These are phyloP conservation scores for Drosophila mayri DNA, from an alignment of 1,140 invertebrate genomes.

Conservation along the genomic window DNA sequence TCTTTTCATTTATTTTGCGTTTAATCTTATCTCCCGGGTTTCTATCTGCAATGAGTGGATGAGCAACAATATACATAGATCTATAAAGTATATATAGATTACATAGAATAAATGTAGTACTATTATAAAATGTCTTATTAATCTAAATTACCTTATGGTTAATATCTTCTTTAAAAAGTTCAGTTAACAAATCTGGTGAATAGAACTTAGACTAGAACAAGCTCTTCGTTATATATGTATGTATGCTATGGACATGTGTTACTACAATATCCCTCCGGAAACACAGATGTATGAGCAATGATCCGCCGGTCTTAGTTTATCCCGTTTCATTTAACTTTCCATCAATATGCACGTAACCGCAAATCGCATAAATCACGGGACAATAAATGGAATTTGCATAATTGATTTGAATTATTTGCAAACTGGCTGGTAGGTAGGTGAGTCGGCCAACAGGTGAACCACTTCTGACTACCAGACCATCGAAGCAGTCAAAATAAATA, in stretches of 20 bases:
- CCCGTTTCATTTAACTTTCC: conserved; percentile 26
- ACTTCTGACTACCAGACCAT: conserved; percentile 22
- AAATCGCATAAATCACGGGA: conserved; percentile 44
- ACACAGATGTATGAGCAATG: not conserved
- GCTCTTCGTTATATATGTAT: not conserved
- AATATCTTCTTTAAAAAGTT: not conserved
- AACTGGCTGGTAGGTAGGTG: conserved; percentile 5
- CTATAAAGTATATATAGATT: too few species aligned
- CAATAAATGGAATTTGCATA: conserved; percentile 63
- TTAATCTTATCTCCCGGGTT: not conserved
- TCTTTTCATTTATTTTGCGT: not conserved
- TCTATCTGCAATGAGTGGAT: not conserved
- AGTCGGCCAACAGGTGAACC: conserved; percentile 25
- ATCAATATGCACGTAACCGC: conserved; percentile 33
- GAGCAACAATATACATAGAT: too few species aligned
- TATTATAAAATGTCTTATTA: too few species aligned
- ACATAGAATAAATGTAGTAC: too few species aligned
- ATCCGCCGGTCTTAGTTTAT: conserved; percentile 4
- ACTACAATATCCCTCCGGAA: conserved; percentile 15
- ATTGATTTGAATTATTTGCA: conserved; percentile 57
- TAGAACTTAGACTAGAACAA: not conserved
- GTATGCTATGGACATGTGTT: not conserved
- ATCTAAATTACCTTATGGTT: not conserved
- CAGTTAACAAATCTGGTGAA: not conserved
- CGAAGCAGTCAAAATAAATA: conserved; percentile 26